Evolutionary conservation across 2,888 invertebrate genomes (phyloP), one percentile per base, ranked within the genome.

Genomic region (Philaethria dido): DNA sequence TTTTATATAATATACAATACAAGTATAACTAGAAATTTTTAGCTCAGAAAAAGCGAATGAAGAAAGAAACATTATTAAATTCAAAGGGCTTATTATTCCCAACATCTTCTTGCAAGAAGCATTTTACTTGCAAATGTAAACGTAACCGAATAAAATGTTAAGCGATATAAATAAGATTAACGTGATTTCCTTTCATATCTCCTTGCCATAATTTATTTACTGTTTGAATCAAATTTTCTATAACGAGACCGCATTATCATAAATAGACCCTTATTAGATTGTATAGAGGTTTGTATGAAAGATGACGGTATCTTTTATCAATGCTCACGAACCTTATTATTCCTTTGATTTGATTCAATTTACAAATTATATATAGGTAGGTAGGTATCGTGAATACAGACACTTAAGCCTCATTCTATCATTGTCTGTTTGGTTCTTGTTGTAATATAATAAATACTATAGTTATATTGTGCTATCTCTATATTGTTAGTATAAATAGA

Each of bases 161-260:
- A 47, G 18, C 36, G 57, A 42, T 42, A 57, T n/a, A 57, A 57
- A 57, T 57, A 42, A 42, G 22, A 42, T 57, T 42, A 57, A 16
- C 9, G n/a, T 57, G 42, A 59, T 67, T 63, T 44, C 44, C 33
- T 63, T 66, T 57, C 36, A 48, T 50, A 57, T 63, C 39, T 62
- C 22, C 33, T 62, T 48, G 36, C 20, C 48, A 20, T 67, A 52
- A 63, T 57, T 63, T 62, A 47, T 39, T 63, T 45, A 63, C 20
- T 50, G 63, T 63, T 59, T 9, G 50, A 42, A 36, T 63, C 39
- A 47, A 60, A 33, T 62, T 57, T 48, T 47, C 29, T 18, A 45
- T 67, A 57, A 63, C 48, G 67, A 63, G 57, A 14, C 20, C 5
- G 16, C 48, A 63, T 67, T 67, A 67, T 50, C 63, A 67, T 67